These are phyloP conservation scores for Gobionotothen gibberifrons DNA, from an alignment of 2,797 vertebrate species.

Conservation along the genomic window DNA sequence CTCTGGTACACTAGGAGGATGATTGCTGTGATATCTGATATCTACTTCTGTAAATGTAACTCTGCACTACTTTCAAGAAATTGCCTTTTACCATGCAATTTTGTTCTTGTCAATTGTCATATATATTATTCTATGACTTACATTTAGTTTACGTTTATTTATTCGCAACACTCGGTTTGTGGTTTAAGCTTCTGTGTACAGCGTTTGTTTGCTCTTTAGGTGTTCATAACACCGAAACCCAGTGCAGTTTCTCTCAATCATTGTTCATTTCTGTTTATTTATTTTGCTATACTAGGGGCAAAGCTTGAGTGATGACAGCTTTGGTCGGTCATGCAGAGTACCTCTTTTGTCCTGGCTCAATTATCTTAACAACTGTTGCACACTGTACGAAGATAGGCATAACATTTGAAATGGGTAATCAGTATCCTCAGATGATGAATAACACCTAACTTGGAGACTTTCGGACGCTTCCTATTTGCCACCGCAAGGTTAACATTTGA, in stretches of 20 bases:
- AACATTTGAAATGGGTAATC: neutral
- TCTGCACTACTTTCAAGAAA: neutral
- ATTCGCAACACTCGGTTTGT: neutral
- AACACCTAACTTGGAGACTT: neutral
- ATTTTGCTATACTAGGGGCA: no score
- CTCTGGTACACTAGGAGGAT: conserved; percentile 6
- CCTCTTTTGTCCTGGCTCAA: neutral
- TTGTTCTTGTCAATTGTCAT: neutral
- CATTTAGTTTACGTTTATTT: neutral
- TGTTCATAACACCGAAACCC: neutral
- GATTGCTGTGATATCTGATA: conserved; percentile 7
- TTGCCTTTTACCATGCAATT: neutral
- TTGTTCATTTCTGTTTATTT: neutral
- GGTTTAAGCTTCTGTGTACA: no score
- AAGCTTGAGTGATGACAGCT: neutral
- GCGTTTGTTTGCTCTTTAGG: no score
- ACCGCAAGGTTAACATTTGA: neutral
- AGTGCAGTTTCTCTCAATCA: neutral
- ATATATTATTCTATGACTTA: neutral
- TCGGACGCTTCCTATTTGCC: conserved; percentile 1
- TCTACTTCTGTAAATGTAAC: neutral
- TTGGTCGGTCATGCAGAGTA: neutral
- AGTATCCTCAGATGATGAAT: neutral
- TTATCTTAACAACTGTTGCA: neutral
- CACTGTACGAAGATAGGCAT: neutral